A percentile compares a stretch with the other conserved stretches of the same genome.
These are phyloP conservation scores for Apodemus agrarius DNA, from an alignment of 2,797 vertebrate species.

Conservation along the genomic window DNA sequence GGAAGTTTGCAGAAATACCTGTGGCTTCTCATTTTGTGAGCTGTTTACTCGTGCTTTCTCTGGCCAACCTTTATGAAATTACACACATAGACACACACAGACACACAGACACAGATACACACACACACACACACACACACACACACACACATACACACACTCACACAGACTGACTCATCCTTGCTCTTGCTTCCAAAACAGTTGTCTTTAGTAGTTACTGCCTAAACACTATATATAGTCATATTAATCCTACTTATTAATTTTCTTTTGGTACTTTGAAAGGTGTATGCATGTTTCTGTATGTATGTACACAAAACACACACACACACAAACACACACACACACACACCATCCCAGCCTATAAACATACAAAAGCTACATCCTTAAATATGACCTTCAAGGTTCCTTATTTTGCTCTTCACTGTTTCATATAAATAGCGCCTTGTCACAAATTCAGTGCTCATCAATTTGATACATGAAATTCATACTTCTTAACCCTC, in stretches of 20 bases:
- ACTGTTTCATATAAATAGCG: background rate
- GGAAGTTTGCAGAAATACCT: background rate
- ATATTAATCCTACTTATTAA: background rate
- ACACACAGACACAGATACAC: too few species aligned
- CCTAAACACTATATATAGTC: background rate
- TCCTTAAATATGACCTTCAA: background rate
- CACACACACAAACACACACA: too few species aligned
- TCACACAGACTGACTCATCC: background rate
- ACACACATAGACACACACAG: too few species aligned
- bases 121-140: background rate
- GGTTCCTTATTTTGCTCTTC: background rate
- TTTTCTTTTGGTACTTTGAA: background rate
- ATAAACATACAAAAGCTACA: background rate
- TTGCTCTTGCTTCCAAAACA: background rate
- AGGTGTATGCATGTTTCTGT: background rate
- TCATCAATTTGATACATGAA: background rate
- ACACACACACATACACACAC: background rate
- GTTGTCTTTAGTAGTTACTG: background rate
- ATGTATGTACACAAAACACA: background rate
- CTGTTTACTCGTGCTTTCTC: background rate
- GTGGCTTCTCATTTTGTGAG: background rate
- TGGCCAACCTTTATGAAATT: background rate
- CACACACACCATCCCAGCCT: background rate
- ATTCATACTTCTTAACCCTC: background rate
- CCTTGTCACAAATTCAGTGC: background rate